Evolutionary conservation across 1,140 invertebrate species (phyloP).

Genomic region (Caenorhabditis tropicalis): DNA sequence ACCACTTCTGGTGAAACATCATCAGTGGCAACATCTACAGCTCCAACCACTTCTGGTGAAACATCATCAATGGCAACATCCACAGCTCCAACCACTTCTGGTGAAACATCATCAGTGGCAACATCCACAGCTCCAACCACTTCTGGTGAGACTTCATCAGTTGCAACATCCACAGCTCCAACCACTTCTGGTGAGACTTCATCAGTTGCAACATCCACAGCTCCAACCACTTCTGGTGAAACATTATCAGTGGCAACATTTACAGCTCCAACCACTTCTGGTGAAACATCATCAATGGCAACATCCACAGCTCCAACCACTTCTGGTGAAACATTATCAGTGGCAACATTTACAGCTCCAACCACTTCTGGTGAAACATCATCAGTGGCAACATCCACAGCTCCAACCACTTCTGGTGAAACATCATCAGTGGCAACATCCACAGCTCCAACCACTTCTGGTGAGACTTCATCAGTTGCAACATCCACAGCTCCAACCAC

Average conservation of each 20-base stretch:
- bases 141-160: neutral
- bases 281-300: neutral
- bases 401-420: neutral
- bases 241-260: neutral
- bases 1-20: neutral
- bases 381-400: neutral
- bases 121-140: neutral
- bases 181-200: neutral
- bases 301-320: neutral
- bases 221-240: neutral
- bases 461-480: neutral
- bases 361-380: neutral
- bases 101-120: neutral
- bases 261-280: neutral
- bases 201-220: neutral
- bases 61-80: neutral
- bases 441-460: neutral
- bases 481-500: neutral
- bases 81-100: neutral
- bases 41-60: neutral
- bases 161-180: neutral
- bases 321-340: neutral
- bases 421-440: neutral
- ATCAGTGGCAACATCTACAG: neutral
- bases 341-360: neutral